Conservation (phyloP, 2,113 vertebrate species). For the Python bivittatus region DNA sequence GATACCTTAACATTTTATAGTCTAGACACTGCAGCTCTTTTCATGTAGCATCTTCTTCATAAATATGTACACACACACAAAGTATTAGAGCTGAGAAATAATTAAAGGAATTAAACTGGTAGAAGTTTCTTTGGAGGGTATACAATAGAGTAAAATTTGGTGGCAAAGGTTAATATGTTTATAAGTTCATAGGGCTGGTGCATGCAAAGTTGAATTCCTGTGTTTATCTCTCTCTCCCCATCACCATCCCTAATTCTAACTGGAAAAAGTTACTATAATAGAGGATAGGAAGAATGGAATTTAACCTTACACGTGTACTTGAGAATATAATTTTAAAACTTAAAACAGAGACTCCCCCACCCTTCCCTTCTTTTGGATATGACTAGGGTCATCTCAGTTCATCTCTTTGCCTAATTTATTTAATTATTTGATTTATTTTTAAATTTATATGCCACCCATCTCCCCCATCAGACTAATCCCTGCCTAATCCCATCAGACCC, state of each 20-base stretch:
- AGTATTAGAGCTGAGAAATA: not conserved
- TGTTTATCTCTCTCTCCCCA: not conserved
- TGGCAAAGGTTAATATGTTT: not conserved
- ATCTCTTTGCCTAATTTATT: not conserved
- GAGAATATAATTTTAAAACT: not conserved
- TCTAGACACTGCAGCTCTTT: not conserved
- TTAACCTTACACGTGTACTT: not conserved
- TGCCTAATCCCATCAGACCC: not conserved
- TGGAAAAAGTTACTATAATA: not conserved
- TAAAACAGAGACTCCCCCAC: not conserved
- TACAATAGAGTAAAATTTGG: not conserved
- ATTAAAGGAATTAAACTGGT: not conserved
- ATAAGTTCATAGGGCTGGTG: not conserved
- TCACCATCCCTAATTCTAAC: not conserved
- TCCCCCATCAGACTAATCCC: too few relatives aligned
- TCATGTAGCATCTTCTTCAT: not conserved
- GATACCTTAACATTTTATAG: not conserved
- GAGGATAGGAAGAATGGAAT: not conserved
- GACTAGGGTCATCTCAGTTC: not conserved
- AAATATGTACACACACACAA: not conserved
- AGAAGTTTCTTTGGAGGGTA: not conserved
- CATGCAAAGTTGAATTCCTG: not conserved
- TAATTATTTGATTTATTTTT: too few relatives aligned
- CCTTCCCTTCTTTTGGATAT: not conserved
- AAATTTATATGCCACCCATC: too few relatives aligned